Percentiles rank a stretch among this genome's conserved stretches.
These are phyloP conservation scores for Cyanoliseus patagonus DNA, from an alignment of 2,113 vertebrate genomes.

Conservation along the genomic window DNA sequence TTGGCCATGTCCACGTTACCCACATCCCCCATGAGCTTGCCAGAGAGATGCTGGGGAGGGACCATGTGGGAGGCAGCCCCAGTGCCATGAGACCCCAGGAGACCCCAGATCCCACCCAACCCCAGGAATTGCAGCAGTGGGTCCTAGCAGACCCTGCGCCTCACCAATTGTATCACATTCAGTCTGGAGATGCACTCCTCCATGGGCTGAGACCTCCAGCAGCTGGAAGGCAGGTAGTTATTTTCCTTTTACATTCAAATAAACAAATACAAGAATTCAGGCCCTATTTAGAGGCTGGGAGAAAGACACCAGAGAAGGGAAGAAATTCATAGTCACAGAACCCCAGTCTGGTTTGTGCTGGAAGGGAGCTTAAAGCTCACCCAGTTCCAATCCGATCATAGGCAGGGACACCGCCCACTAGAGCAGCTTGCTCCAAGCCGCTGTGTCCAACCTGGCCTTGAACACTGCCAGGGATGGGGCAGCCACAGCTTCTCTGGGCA, in stretches of 20 bases:
- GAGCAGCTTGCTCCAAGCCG: not conserved
- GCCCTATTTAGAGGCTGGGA: not conserved
- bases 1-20: rapidly evolving
- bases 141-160: rapidly evolving
- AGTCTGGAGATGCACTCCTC: not conserved
- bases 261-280: not conserved
- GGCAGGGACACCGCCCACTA: not conserved
- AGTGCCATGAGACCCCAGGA: rapidly evolving
- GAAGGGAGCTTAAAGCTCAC: not conserved
- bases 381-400: too few species aligned
- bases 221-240: not conserved
- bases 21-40: rapidly evolving
- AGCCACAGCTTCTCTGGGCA: not conserved
- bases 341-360: not conserved
- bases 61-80: rapidly evolving
- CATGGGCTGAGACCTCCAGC: rapidly evolving
- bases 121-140: not conserved
- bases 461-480: not conserved
- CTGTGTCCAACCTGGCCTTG: too few species aligned
- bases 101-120: too few species aligned
- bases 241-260: not conserved
- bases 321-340: not conserved
- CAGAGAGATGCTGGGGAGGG: not conserved
- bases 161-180: not conserved
- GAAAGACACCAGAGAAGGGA: not conserved